Base-by-base conservation (phyloP, 2,797 vertebrate species). In the Salmo trutta region DNA sequence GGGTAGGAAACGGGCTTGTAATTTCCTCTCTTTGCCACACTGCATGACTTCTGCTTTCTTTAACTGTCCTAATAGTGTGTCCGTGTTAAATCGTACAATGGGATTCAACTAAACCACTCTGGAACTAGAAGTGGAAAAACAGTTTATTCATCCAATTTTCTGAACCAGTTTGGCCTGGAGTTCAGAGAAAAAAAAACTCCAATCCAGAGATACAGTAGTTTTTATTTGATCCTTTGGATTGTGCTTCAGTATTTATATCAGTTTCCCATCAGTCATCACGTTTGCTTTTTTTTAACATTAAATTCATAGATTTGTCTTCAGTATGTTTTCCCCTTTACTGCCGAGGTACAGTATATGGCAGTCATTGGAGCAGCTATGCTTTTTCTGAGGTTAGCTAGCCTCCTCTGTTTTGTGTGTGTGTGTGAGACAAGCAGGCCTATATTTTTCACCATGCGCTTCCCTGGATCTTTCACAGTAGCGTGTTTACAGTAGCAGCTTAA, bases 1-100 rank as follows among this genome's bases (percentile, higher is more conserved):
- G 93, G 95, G 95, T 95, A 95, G 82, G 94, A 89, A 78, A 59
- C 31, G 67, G 59, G 15, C 7, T 73, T 66, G n/a, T 21, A 73
- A 7, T 47, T 8, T 64, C 36, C 75, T 51, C 74, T 77, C 64
- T 56, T 47, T 56, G 64, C 67, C 73, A 47, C 54, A 5, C 59
- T 77, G 56, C 36, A 73, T 68, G 29, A 75, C 62, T 74, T 62
- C 52, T 27, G 41, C 68, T 76, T 70, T 52, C 33, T 78, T 75
- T 79, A 47, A 47, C 52, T 75, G 64, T 79, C 21, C n/a, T 64
- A 24, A 12, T 47, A 47, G 59, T 10, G 59, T 62, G 59, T 64
- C 17, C 4, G 17, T 67, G 5, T 67, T 67, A 47, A 10, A 67
- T 67, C 33, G 27, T 29, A 67, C 29, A 66, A 1, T 67, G 27